phyloP scores from a whole-genome alignment of 2,113 vertebrate species.

The Saguinus imperator region DNA sequence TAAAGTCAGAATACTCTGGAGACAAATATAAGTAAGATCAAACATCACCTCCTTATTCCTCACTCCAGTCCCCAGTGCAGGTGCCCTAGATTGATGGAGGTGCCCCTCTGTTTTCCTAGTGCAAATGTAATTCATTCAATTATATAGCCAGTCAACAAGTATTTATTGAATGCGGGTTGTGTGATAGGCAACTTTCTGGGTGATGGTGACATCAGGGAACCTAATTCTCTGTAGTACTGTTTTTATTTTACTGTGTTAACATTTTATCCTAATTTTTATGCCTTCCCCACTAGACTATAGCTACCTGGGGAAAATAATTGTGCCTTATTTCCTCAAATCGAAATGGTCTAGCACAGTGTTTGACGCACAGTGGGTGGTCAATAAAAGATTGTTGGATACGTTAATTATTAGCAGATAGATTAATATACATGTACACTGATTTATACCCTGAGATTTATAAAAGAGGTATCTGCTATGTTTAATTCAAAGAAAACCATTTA shows the following conservation, averaged over 20 bases:
- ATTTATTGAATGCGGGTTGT: background rate
- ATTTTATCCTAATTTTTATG: background rate
- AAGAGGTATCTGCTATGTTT: background rate
- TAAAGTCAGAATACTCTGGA: background rate
- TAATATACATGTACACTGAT: background rate
- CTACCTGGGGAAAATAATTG: background rate
- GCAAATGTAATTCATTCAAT: background rate
- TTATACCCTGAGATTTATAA: background rate
- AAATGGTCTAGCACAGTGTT: background rate
- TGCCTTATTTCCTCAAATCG: background rate
- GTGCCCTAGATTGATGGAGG: background rate
- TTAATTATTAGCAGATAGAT: background rate
- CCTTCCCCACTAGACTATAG: background rate
- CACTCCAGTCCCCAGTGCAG: background rate
- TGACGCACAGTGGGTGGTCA: background rate
- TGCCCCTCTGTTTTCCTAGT: background rate
- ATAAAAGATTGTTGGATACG: background rate
- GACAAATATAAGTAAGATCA: background rate
- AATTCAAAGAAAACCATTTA: slow-evolving; percentile 29
- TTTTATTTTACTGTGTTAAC: background rate
- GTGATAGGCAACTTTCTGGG: background rate
- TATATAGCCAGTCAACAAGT: background rate
- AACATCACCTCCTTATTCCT: background rate
- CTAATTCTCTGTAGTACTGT: background rate
- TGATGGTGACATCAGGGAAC: background rate